These are phyloP conservation scores for Limanda limanda DNA, from an alignment of 2,113 vertebrate genomes.

Conservation along the genomic window DNA sequence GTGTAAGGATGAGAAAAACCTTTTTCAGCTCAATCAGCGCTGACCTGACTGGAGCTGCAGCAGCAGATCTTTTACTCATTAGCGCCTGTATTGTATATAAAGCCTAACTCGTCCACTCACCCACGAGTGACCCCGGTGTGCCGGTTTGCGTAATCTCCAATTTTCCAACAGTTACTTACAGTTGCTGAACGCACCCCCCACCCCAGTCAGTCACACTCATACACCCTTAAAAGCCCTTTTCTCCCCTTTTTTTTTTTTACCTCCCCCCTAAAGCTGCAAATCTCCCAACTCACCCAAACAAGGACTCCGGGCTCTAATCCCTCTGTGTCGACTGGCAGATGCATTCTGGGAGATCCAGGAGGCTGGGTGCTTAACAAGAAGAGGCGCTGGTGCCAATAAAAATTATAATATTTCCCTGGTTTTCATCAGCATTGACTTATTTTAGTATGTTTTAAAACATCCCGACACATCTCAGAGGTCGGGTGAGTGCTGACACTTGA, in stretches of 20 bases:
- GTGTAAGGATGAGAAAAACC: neutral
- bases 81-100: neutral
- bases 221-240: constrained; percentile 1
- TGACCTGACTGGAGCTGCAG: no score
- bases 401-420: neutral
- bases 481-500: no score
- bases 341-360: constrained; percentile 35
- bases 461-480: no score
- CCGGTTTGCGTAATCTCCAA: constrained; percentile 25
- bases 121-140: constrained; percentile 8
- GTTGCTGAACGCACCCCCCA: neutral
- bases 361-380: neutral
- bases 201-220: neutral
- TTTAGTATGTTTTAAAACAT: no score
- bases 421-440: neutral
- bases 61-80: constrained; percentile 3
- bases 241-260: neutral
- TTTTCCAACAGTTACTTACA: constrained; percentile 14
- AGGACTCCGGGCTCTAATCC: constrained; percentile 33
- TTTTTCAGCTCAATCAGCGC: neutral
- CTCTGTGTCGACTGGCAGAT: neutral
- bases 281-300: constrained; percentile 48
- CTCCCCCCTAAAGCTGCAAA: constrained; percentile 35
- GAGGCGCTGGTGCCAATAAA: neutral
- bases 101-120: constrained; percentile 8